Conservation (phyloP, 2,113 vertebrate species). For the Climacteris rufus region DNA sequence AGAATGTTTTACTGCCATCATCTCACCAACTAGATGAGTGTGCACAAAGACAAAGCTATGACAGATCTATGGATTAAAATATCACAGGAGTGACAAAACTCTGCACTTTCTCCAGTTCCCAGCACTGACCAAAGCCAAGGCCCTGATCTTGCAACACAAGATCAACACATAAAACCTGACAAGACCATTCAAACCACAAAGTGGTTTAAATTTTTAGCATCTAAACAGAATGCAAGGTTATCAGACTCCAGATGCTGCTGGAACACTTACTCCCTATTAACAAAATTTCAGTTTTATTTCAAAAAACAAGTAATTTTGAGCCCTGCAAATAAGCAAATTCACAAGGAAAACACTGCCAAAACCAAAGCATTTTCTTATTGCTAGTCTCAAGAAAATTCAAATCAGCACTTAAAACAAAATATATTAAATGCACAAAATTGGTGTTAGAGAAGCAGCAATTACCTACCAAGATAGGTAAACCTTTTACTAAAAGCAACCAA, state of each 20-base stretch:
- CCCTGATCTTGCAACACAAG: not conserved
- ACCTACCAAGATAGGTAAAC: not conserved
- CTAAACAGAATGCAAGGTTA: not conserved
- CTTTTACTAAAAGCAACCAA: not conserved
- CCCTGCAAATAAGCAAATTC: not conserved
- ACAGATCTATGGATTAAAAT: not conserved
- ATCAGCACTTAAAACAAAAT: not conserved
- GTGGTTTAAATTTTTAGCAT: not conserved
- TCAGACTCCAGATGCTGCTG: not conserved
- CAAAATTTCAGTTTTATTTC: not conserved
- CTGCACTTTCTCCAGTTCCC: not conserved
- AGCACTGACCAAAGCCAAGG: not conserved
- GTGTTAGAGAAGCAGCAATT: not conserved
- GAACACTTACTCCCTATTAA: not conserved
- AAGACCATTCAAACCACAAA: not conserved
- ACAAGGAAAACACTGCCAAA: not conserved
- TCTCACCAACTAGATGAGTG: not conserved
- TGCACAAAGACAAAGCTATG: rapidly evolving
- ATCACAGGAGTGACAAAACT: not conserved
- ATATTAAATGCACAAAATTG: not conserved
- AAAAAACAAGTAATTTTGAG: not conserved
- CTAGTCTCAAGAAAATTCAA: not conserved
- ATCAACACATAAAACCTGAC: not conserved
- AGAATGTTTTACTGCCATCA: not conserved
- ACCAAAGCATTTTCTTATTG: not conserved